These are phyloP conservation scores for Corydoras sp. DNA, from an alignment of 2,113 vertebrate species.

Conservation along the genomic window DNA sequence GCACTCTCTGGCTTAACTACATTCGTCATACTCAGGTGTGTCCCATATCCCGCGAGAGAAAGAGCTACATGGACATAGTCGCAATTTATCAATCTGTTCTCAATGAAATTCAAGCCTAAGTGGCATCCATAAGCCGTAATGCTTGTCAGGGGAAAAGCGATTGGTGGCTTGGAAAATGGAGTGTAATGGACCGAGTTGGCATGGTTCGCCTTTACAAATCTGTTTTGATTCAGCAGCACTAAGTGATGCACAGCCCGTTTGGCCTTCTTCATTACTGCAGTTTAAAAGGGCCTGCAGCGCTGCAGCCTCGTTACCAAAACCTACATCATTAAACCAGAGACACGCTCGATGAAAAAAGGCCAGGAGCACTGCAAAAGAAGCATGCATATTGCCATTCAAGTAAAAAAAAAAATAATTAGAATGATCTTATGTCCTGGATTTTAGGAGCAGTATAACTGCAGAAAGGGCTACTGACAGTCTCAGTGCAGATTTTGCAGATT, in stretches of 20 bases:
- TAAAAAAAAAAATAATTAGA: conserved; percentile 36
- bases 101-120: conserved; percentile 8
- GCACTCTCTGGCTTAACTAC: no score
- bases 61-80: neutral
- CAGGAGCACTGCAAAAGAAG: conserved; percentile 4
- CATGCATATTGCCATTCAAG: conserved; percentile 16
- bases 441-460: conserved; percentile 13
- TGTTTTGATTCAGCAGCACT: conserved; percentile 31
- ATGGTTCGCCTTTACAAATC: conserved; percentile 33
- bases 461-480: neutral
- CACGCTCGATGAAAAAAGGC: neutral
- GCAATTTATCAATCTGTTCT: conserved; percentile 8
- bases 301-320: conserved; percentile 36
- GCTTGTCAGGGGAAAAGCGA: conserved; percentile 16
- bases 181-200: conserved; percentile 29
- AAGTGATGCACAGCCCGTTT: conserved; percentile 16
- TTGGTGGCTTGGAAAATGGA: conserved; percentile 20
- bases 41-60: neutral
- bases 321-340: conserved; percentile 33
- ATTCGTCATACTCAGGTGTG: no score
- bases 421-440: conserved; percentile 20
- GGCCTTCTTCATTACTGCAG: conserved; percentile 23
- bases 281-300: conserved; percentile 24
- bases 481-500: neutral
- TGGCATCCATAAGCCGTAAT: conserved; percentile 15